phyloP scores from a whole-genome alignment of 2,113 vertebrate species.

The Monopterus albus region DNA sequence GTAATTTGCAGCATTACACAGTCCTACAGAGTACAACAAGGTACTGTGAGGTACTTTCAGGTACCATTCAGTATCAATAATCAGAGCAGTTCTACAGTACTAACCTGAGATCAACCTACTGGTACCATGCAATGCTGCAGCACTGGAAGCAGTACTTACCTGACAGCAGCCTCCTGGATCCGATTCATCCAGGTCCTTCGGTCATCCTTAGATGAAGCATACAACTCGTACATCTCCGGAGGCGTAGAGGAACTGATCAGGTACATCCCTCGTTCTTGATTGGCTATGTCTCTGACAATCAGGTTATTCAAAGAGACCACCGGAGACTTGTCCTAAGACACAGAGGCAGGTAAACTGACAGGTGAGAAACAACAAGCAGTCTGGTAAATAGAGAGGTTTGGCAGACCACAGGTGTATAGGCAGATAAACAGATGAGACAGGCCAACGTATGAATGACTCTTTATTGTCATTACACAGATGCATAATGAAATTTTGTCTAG shows the following conservation, averaged over 20 bases:
- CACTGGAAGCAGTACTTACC: conserved; percentile 71
- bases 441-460: too few relatives aligned
- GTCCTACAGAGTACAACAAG: background rate
- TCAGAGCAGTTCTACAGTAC: background rate
- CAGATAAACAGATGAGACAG: background rate
- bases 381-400: too few relatives aligned
- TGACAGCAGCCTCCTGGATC: conserved; percentile 88
- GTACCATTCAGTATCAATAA: too few relatives aligned
- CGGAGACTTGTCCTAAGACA: conserved; percentile 88
- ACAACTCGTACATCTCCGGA: conserved; percentile 94
- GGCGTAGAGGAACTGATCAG: conserved; percentile 87
- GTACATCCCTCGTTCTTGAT: conserved; percentile 97
- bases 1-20: background rate
- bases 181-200: conserved; percentile 90
- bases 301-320: conserved; percentile 91
- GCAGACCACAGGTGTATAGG: too few relatives aligned
- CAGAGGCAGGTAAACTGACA: conserved; percentile 1
- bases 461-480: too few relatives aligned
- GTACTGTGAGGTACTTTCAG: background rate
- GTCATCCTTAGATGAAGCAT: conserved; percentile 87
- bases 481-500: too few relatives aligned
- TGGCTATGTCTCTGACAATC: conserved; percentile 94
- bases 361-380: too few relatives aligned
- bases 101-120: too few relatives aligned
- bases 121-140: background rate